phyloP scores from a whole-genome alignment of 2,113 vertebrate species.

The Acanthisitta chloris region DNA sequence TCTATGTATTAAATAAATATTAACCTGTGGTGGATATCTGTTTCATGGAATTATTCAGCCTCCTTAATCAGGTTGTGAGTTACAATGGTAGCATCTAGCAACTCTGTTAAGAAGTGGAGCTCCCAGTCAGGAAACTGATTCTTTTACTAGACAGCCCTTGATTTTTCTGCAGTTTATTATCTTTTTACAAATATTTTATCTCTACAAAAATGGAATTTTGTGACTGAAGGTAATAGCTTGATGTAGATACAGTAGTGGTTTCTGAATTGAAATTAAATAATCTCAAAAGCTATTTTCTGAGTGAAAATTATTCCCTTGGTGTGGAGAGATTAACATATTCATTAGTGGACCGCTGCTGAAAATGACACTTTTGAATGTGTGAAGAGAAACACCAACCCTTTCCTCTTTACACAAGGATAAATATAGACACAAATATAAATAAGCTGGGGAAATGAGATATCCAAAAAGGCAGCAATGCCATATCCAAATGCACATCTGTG shows the following conservation, averaged over 20 bases:
- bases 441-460: not conserved
- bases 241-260: not conserved
- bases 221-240: not conserved
- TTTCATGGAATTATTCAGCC: not conserved
- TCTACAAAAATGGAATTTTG: not conserved
- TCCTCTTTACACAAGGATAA: not conserved
- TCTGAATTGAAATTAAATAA: not conserved
- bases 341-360: not conserved
- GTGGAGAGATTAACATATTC: not conserved
- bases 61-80: not conserved
- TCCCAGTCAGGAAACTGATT: not conserved
- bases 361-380: not conserved
- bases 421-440: not conserved
- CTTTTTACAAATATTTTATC: not conserved
- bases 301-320: not conserved
- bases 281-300: not conserved
- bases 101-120: not conserved
- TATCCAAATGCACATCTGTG: not conserved
- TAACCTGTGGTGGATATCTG: not conserved
- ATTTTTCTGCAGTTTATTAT: not conserved
- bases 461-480: not conserved
- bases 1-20: not conserved
- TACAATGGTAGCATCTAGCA: not conserved
- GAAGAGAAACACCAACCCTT: not conserved
- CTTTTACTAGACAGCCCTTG: not conserved